Evolutionary conservation across 2,797 vertebrate species (phyloP).

Genomic region (Myoxocephalus aenaeus): DNA sequence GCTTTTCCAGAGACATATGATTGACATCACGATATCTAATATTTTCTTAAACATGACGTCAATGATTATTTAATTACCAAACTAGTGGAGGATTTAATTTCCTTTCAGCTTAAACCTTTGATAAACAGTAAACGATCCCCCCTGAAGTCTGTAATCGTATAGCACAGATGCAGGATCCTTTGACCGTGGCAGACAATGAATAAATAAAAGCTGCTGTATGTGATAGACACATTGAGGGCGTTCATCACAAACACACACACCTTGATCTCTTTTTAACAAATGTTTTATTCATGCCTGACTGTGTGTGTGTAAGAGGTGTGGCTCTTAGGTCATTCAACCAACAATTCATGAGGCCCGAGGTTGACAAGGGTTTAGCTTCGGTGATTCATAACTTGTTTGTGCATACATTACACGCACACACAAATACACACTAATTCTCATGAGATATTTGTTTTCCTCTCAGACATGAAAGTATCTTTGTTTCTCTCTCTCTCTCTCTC

Average conservation of each 20-base stretch:
- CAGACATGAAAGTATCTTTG: constrained; percentile 12
- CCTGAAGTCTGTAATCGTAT: neutral
- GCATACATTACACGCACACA: neutral
- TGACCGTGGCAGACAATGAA: constrained; percentile 22
- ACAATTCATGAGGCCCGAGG: constrained; percentile 21
- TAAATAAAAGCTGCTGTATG: constrained; percentile 18
- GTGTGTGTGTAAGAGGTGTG: constrained; percentile 57
- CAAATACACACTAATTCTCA: neutral
- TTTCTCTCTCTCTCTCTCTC: neutral
- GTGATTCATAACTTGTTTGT: neutral
- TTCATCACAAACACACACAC: constrained; percentile 47
- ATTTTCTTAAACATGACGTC: neutral
- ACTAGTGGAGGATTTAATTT: neutral
- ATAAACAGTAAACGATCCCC: neutral
- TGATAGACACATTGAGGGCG: constrained; percentile 28
- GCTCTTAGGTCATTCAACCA: constrained; percentile 36
- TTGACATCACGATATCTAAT: constrained; percentile 2
- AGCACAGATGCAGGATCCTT: constrained; percentile 4
- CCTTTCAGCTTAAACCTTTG: neutral
- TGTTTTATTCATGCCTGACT: constrained; percentile 48
- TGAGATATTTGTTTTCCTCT: constrained; percentile 11
- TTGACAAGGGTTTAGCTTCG: constrained; percentile 34
- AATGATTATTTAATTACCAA: neutral
- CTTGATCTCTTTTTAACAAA: constrained; percentile 39
- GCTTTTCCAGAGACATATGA: neutral